Evolutionary conservation across 2,797 vertebrate genomes (phyloP), one percentile per base, ranked within the genome.

Genomic region (Neosilurus hyrtlii): DNA sequence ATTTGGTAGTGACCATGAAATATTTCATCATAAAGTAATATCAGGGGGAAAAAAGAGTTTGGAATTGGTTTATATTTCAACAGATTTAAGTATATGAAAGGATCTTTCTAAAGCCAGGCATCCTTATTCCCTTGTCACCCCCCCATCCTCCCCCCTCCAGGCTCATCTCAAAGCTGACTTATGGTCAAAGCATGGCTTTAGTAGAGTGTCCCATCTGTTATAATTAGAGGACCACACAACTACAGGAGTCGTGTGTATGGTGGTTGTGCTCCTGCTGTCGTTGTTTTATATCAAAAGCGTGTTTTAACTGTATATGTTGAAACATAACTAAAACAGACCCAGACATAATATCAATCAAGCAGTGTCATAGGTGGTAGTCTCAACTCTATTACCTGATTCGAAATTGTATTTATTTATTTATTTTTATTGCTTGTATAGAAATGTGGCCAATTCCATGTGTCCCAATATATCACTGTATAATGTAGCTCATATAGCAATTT

Each of bases 21-120:
- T 84, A 71, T 78, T 87, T 81, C 73, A 80, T 87, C 77, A 82
- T 85, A 76, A 81, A 74, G 67, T 71, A 81, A 76, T 81, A 81
- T 82, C 52, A 51, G 22, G 59, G n/a, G 2, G 15, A 24, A 5
- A 70, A 62, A 54, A n/a, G 15, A 57, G 22, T 57, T 30, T 71
- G 2, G 20, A 56, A 24, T 79, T 59, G 54, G 30, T 51, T 79
- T 80, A 52, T 57, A 80, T 68, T 56, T 57, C 43, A 52, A 8
- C 30, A 37, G 51, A 79, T 80, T 80, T 16, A 57, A 79, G 62
- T 30, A 75, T 59, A 35, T 57, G 72, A 75, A 63, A 5, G 37
- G n/a, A 78, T 63, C 24, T 63, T 35, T 62, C 37, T 16, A 16
- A 77, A 77, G 57, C n/a, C 59, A 63, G 75, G 16, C 22, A 65